phyloP scores from a whole-genome alignment of 1,140 invertebrate genomes.

The Drosophila pectinifera region DNA sequence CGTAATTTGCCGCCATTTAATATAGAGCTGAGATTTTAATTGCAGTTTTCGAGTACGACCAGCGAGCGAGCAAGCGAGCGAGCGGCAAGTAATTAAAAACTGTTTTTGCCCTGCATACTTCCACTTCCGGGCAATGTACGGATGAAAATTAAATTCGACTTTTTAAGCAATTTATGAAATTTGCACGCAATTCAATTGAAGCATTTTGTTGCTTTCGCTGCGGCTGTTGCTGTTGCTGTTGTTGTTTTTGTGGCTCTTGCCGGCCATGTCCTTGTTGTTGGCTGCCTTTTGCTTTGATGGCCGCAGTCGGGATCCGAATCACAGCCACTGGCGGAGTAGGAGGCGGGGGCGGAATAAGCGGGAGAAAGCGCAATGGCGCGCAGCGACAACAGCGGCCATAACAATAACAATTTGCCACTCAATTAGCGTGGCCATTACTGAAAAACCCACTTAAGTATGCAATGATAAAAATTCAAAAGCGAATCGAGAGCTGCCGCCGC shows the following conservation, averaged over 20 bases:
- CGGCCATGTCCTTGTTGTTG: conserved; percentile 37
- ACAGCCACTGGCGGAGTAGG: conserved; percentile 1
- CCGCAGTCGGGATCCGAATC: conserved; percentile 22
- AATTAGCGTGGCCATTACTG: conserved; percentile 81
- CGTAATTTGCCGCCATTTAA: conserved; percentile 67
- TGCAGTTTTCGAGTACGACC: conserved; percentile 58
- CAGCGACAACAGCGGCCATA: conserved; percentile 74
- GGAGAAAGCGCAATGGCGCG: conserved; percentile 55
- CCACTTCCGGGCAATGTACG: conserved; percentile 39
- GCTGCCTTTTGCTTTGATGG: conserved; percentile 63
- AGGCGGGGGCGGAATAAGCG: neutral
- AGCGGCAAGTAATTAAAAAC: conserved; percentile 67
- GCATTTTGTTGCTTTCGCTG: conserved; percentile 46
- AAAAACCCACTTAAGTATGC: conserved; percentile 83
- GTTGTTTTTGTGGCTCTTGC: conserved; percentile 3
- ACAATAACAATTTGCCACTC: conserved; percentile 83
- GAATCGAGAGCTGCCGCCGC: conserved; percentile 47
- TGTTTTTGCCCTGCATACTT: conserved; percentile 38
- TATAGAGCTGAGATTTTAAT: conserved; percentile 71
- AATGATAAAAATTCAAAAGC: conserved; percentile 83
- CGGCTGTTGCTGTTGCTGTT: conserved; percentile 18
- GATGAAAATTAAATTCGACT: conserved; percentile 68
- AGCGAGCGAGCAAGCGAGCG: too few species aligned
- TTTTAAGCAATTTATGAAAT: conserved; percentile 78
- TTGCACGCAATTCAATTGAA: conserved; percentile 76